Evolutionary conservation across 2,888 invertebrate genomes (phyloP).

Genomic region (Crocallis elinguaria): DNA sequence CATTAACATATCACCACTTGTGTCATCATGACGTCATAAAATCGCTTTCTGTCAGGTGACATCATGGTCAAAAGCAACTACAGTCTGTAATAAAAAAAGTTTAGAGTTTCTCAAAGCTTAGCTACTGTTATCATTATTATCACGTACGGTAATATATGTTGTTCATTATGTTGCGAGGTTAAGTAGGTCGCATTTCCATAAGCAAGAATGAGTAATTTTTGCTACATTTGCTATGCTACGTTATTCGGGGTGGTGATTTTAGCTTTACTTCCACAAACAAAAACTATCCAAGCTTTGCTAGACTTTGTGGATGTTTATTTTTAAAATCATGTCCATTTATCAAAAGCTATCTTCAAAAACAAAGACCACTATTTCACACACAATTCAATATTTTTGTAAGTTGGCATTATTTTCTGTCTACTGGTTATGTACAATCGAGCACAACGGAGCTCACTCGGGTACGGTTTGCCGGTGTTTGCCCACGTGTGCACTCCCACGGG

Average conservation of each 20-base stretch:
- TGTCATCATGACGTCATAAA: no score
- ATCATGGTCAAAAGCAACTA: neutral
- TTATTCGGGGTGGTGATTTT: neutral
- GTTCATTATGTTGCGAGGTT: conserved; percentile 13
- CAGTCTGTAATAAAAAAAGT: neutral
- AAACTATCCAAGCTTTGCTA: no score
- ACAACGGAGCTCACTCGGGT: conserved; percentile 12
- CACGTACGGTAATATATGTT: conserved; percentile 23
- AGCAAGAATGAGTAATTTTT: neutral
- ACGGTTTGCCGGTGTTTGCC: conserved; percentile 60
- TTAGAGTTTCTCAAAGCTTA: neutral
- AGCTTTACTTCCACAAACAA: no score
- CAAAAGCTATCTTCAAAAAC: conserved; percentile 17
- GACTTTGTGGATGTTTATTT: no score
- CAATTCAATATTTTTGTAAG: conserved; percentile 41
- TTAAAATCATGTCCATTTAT: no score
- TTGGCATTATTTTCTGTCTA: conserved; percentile 17
- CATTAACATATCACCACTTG: no score
- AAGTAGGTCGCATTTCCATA: conserved; percentile 17
- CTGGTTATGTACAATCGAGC: conserved; percentile 39
- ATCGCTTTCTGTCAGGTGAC: no score
- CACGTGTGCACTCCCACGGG: conserved; percentile 74
- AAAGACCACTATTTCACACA: conserved; percentile 35
- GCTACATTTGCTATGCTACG: neutral
- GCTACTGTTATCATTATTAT: neutral